Percentiles rank a stretch among this genome's conserved stretches.
Conservation (phyloP, 35 echinoderm and acorn worm species). For the Holothuria glaberrima region DNA sequence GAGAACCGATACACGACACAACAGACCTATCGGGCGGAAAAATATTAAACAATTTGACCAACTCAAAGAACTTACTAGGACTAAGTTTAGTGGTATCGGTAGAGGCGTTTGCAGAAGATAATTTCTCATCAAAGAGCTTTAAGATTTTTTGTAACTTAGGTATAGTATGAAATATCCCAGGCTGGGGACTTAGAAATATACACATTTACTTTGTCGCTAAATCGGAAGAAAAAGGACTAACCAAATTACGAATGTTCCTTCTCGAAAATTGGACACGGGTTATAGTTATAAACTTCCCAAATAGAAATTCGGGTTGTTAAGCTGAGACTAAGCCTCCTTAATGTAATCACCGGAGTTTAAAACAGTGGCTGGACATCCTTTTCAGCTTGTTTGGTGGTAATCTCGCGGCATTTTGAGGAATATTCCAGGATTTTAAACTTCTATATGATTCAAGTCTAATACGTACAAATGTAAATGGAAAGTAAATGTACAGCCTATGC, state of each 20-base stretch:
- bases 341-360: not conserved
- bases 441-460: too few relatives aligned
- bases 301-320: not conserved
- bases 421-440: too few relatives aligned
- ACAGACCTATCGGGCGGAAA: not conserved
- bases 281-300: not conserved
- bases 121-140: not conserved
- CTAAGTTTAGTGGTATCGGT: not conserved
- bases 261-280: not conserved
- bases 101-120: constrained; percentile 4
- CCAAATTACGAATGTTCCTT: not conserved
- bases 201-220: not conserved
- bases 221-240: not conserved
- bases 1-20: not conserved
- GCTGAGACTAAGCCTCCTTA: not conserved
- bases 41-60: not conserved
- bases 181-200: not conserved
- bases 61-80: not conserved
- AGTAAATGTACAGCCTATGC: too few relatives aligned
- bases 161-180: not conserved
- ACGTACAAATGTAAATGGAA: too few relatives aligned
- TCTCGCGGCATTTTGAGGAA: too few relatives aligned
- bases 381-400: constrained; percentile 5
- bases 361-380: not conserved
- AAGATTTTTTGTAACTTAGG: constrained; percentile 6